Evolutionary conservation across 53 echinoderm and acorn worm genomes (phyloP).

Genomic region (Hippasteria phrygiana): DNA sequence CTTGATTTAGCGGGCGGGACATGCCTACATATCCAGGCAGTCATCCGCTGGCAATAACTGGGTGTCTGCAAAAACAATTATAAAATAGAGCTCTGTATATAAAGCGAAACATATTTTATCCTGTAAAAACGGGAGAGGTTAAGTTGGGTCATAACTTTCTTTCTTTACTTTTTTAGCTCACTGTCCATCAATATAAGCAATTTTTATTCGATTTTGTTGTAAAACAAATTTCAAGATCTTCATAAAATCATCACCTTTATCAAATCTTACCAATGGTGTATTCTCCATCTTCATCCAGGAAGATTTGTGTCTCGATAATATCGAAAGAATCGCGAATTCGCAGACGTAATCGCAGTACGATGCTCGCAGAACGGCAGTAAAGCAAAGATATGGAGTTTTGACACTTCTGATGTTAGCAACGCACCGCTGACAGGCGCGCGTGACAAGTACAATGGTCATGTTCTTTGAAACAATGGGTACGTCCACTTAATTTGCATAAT

Average conservation of each 20-base stretch:
- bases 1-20: constrained; percentile 3
- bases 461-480: not conserved
- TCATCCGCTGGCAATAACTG: constrained; percentile 8
- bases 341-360: constrained; percentile 11
- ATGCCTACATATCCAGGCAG: constrained; percentile 31
- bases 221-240: not conserved
- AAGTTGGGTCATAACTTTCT: not conserved
- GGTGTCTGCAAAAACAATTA: constrained; percentile 27
- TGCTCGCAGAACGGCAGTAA: constrained; percentile 32
- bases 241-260: not conserved
- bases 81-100: not conserved
- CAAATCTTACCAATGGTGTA: constrained; percentile 38
- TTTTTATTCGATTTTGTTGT: no score
- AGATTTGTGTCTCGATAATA: not conserved
- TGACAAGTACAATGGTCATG: not conserved
- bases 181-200: no score
- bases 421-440: not conserved
- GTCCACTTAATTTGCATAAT: not conserved
- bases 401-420: not conserved
- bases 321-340: not conserved
- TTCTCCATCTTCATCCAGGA: constrained; percentile 35
- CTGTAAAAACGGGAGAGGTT: no score
- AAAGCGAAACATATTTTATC: no score
- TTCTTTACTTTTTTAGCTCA: not conserved
- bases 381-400: not conserved